These are phyloP conservation scores for Rhizoglyphus robini DNA, from an alignment of 1,140 invertebrate species.

Conservation along the genomic window DNA sequence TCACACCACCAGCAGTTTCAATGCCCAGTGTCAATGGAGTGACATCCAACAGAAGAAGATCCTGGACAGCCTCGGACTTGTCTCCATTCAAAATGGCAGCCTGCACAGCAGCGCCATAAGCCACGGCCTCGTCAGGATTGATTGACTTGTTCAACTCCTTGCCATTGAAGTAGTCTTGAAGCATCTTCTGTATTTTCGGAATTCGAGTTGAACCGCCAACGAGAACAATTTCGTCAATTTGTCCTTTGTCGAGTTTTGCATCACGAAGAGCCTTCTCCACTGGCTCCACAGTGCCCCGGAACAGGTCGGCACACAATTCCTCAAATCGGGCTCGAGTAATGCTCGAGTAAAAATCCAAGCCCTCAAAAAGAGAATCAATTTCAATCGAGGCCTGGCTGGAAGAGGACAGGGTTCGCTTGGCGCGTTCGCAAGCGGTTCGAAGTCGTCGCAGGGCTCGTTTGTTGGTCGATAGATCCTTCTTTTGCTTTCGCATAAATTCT, in stretches of 20 bases:
- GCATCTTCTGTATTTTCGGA: conserved; percentile 94
- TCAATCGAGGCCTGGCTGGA: conserved; percentile 94
- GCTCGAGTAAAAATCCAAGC: too few relatives aligned
- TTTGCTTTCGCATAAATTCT: conserved; percentile 97
- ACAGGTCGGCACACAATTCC: conserved; percentile 96
- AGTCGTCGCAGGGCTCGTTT: conserved; percentile 81
- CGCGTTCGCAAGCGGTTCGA: too few relatives aligned
- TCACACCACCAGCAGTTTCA: conserved; percentile 97
- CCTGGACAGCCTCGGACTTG: too few relatives aligned
- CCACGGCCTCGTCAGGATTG: conserved; percentile 92
- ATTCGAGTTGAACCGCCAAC: conserved; percentile 96
- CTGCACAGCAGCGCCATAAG: conserved; percentile 97
- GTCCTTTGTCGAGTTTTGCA: conserved; percentile 95
- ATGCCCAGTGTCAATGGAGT: conserved; percentile 95
- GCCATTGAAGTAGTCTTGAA: conserved; percentile 96
- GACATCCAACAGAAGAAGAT: too few relatives aligned
- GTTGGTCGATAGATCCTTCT: conserved; percentile 91
- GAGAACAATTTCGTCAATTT: conserved; percentile 98
- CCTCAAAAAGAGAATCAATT: too few relatives aligned
- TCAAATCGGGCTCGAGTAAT: too few relatives aligned
- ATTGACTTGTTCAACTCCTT: conserved; percentile 98
- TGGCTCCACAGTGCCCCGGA: conserved; percentile 94
- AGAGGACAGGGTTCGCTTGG: too few relatives aligned
- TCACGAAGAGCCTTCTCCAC: conserved; percentile 97
- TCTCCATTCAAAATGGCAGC: too few relatives aligned